phyloP scores from a whole-genome alignment of 2,113 vertebrate genomes.

The Myxocyprinus asiaticus region DNA sequence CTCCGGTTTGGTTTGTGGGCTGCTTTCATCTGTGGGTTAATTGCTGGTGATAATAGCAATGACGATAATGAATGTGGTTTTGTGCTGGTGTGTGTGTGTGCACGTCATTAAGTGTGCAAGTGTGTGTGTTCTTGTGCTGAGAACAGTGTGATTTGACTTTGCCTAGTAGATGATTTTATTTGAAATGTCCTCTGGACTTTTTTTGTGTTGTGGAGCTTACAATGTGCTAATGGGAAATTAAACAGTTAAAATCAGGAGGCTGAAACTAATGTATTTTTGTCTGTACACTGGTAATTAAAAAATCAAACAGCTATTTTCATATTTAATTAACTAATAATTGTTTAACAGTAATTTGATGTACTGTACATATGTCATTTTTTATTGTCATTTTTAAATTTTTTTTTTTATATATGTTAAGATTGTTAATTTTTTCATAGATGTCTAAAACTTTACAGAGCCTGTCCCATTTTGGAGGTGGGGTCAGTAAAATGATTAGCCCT shows the following conservation, averaged over 20 bases:
- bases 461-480: constrained; percentile 86
- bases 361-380: constrained; percentile 73
- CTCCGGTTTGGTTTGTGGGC: constrained; percentile 64
- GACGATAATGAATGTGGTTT: constrained; percentile 57
- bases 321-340: constrained; percentile 73
- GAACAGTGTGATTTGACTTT: constrained; percentile 26
- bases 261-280: constrained; percentile 30
- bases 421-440: constrained; percentile 33
- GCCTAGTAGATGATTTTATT: constrained; percentile 46
- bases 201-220: constrained; percentile 34
- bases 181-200: constrained; percentile 16
- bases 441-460: constrained; percentile 81
- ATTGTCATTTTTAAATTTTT: constrained; percentile 63
- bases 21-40: constrained; percentile 75
- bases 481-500: constrained; percentile 90
- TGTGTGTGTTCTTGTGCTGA: constrained; percentile 9
- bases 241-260: constrained; percentile 56
- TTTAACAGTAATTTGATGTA: constrained; percentile 75
- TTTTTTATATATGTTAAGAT: constrained; percentile 51
- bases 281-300: constrained; percentile 69
- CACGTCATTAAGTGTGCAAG: constrained; percentile 39
- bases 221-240: constrained; percentile 44
- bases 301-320: constrained; percentile 59
- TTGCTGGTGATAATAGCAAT: constrained; percentile 69
- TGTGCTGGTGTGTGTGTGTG: constrained; percentile 35